Evolutionary conservation across 2,797 vertebrate species (phyloP).

Genomic region (Eulemur albifrons): DNA sequence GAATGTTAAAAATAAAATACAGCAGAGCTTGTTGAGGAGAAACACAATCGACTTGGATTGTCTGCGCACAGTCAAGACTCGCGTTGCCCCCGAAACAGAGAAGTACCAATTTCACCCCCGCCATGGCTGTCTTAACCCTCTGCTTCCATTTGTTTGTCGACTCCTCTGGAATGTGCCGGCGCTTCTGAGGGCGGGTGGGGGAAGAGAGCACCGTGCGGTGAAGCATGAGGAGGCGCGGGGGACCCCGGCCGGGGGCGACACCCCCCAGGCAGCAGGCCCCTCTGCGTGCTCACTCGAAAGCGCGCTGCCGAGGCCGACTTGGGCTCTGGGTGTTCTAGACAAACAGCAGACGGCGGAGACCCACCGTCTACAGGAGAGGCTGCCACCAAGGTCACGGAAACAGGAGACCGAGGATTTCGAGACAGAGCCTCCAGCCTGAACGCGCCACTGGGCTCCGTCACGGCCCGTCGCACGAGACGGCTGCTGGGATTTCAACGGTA

Average conservation of each 20-base stretch:
- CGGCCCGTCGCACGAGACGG: accelerated
- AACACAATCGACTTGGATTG: neutral
- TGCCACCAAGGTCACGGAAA: accelerated
- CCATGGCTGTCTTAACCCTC: constrained; percentile 90
- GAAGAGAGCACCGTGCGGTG: constrained; percentile 79
- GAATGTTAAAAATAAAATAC: constrained; percentile 67
- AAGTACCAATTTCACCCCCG: constrained; percentile 91
- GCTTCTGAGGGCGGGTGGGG: constrained; percentile 85
- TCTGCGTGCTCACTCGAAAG: neutral
- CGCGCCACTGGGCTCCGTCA: neutral
- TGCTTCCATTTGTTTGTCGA: constrained; percentile 89
- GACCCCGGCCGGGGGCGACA: neutral
- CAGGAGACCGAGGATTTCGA: neutral
- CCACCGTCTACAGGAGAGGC: neutral
- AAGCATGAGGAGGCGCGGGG: neutral
- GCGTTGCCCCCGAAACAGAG: constrained; percentile 73
- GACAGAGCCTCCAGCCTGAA: neutral
- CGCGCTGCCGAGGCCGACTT: neutral
- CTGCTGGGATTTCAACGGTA: accelerated
- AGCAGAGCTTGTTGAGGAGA: constrained; percentile 49
- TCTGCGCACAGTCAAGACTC: constrained; percentile 77
- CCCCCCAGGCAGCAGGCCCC: constrained; percentile 9
- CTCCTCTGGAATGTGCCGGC: constrained; percentile 84
- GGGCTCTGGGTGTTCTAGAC: constrained; percentile 24
- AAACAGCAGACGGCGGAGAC: neutral